Evolutionary conservation across 1,140 invertebrate genomes (phyloP), one percentile per base, ranked within the genome.

Genomic region (Bombyx mandarina): DNA sequence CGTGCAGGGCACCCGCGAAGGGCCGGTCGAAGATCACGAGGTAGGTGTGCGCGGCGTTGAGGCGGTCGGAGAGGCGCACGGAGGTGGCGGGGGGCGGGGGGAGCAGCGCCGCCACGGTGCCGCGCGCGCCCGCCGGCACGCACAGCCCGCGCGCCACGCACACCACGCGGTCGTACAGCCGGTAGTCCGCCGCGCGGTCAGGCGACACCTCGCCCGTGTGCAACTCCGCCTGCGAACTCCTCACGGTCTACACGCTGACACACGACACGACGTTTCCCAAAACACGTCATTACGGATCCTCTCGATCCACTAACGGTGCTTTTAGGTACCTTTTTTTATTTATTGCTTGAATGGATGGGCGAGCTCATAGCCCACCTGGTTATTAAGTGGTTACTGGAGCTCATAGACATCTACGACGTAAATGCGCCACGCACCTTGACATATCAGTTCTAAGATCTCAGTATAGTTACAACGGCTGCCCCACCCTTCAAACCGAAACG

Each of bases 161-260:
- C 2, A 98, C 91, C 46, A 99, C 92, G 56, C 97, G 90, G 78
- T 99, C 97, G 64, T 95, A 93, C 48, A 99, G 69, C 61, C 89
- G 67, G 75, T 91, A 94, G 4, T 89, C 89, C 0, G 92, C 90
- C 10, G 79, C 86, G 0, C 90, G 84, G 85, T 97, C 96, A 0
- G 94, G 92, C 2, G 90, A 67, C 53, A 89, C 57, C 75, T 88
- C 83, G 67, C 91, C 86, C 43, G 79, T 72, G 69, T 88, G 82
- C 45, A 90, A 66, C 66, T 89, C 85, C 63, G 89, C 79, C 90
- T 92, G 67, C 88, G 58, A 18, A 18, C 12, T 18, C 12, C 12
- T 18, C 12, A 1, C 12, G 0, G 12, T 18, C 12, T 18, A 18
- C 12, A 18, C 12, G 12, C 12, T 18, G 12, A 18, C 12, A 18